phyloP scores from a whole-genome alignment of 2,888 invertebrate species.

The Zootermopsis nevadensis region DNA sequence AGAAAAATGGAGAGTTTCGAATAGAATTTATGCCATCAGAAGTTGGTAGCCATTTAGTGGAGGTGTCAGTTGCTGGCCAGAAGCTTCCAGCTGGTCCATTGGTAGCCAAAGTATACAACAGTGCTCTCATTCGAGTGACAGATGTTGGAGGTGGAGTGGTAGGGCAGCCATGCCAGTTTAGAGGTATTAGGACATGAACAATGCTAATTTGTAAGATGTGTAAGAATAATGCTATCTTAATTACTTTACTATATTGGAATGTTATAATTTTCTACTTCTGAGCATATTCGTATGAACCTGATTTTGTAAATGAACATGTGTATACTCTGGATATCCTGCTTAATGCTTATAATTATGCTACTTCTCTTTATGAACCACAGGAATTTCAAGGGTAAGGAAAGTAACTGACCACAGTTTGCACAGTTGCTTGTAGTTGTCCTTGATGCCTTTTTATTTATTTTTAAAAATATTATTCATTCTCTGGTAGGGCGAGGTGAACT shows the following conservation, averaged over 20 bases:
- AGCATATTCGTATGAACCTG: background rate
- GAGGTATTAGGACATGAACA: constrained; percentile 71
- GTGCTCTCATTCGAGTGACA: constrained; percentile 92
- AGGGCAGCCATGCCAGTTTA: constrained; percentile 96
- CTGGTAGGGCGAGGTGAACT: background rate
- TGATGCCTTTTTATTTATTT: background rate
- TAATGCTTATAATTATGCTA: background rate
- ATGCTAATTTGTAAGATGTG: background rate
- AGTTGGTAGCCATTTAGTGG: constrained; percentile 94
- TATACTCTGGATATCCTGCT: background rate
- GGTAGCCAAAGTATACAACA: constrained; percentile 94
- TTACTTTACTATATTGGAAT: too few relatives aligned
- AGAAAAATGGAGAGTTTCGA: constrained; percentile 82
- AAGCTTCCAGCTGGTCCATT: constrained; percentile 91
- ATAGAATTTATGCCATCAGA: constrained; percentile 93
- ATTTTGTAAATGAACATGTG: background rate
- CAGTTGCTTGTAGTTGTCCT: background rate
- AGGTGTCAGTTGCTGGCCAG: constrained; percentile 89
- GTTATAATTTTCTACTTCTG: too few relatives aligned
- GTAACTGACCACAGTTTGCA: background rate
- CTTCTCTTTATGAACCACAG: background rate
- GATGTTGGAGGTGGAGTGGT: constrained; percentile 94
- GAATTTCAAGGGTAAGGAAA: constrained; percentile 24
- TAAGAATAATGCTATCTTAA: too few relatives aligned
- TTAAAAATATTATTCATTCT: background rate